phyloP scores from a whole-genome alignment of 2,113 vertebrate species.

The Ailurus styani region DNA sequence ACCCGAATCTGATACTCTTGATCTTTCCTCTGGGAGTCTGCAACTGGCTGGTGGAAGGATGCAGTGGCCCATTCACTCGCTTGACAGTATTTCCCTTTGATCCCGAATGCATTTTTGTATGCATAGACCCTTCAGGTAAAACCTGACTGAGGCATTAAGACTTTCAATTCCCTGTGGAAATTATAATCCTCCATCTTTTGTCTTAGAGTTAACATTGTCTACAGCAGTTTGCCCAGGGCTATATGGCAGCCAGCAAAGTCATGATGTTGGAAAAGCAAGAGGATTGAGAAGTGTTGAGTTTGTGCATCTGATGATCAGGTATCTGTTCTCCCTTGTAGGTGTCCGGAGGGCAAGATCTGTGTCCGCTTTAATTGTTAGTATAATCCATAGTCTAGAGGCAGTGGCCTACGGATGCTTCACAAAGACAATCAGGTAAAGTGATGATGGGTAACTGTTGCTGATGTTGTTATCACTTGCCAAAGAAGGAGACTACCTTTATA shows the following conservation, averaged over 20 bases:
- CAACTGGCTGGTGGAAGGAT: background rate
- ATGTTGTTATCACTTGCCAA: background rate
- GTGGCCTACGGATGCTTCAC: background rate
- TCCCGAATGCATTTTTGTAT: background rate
- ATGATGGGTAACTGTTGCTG: background rate
- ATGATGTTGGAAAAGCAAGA: background rate
- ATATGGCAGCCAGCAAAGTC: background rate
- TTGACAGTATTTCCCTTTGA: background rate
- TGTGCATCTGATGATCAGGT: background rate
- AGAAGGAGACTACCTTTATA: conserved; percentile 42
- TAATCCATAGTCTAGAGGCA: background rate
- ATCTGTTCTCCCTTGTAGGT: background rate
- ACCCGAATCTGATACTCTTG: background rate
- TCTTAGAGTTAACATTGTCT: background rate
- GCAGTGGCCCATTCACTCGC: background rate
- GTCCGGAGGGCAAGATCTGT: background rate
- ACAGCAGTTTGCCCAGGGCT: background rate
- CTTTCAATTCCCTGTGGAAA: background rate
- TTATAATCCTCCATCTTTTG: background rate
- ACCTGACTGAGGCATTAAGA: background rate
- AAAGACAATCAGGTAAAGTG: background rate
- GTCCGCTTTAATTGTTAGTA: background rate
- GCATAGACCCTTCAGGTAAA: background rate
- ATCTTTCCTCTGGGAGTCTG: background rate
- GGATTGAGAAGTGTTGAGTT: background rate